A percentile compares a stretch with the other conserved stretches of the same genome.
Conservation (phyloP, 30 jellyfish, hydroid and myxozoan species). For the Hydractinia symbiolongicarpus region DNA sequence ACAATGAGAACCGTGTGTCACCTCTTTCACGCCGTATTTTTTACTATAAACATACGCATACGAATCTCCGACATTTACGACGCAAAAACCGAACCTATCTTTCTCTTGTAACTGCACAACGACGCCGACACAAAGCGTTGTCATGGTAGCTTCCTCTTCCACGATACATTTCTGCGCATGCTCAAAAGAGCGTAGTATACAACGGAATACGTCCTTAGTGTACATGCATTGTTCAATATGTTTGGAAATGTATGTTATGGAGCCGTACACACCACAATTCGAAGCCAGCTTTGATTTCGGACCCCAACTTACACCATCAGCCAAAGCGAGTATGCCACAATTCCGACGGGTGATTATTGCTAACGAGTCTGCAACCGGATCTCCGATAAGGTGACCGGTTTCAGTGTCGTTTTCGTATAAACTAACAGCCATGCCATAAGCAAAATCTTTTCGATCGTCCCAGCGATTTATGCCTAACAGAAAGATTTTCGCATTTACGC, state of each 20-base stretch:
- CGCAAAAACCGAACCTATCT: slow-evolving; percentile 84
- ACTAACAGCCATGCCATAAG: slow-evolving; percentile 67
- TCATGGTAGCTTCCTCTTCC: slow-evolving; percentile 71
- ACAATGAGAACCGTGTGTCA: slow-evolving; percentile 81
- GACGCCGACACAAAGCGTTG: slow-evolving; percentile 84
- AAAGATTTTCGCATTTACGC: neutral
- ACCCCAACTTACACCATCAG: slow-evolving; percentile 98
- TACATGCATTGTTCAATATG: slow-evolving; percentile 3
- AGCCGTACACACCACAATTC: slow-evolving; percentile 69
- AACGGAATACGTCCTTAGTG: slow-evolving; percentile 68
- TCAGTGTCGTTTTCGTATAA: slow-evolving; percentile 42
- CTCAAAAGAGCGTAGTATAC: slow-evolving; percentile 59
- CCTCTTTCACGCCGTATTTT: slow-evolving; percentile 73
- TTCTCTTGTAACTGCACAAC: slow-evolving; percentile 69
- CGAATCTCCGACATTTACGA: slow-evolving; percentile 81
- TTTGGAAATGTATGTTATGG: slow-evolving; percentile 33
- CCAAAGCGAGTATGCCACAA: slow-evolving; percentile 55
- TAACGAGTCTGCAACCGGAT: slow-evolving; percentile 81
- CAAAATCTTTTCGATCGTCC: slow-evolving; percentile 55
- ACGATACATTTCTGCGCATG: slow-evolving; percentile 60
- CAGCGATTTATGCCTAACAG: slow-evolving; percentile 52
- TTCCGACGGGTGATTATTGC: slow-evolving; percentile 63
- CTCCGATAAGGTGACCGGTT: slow-evolving; percentile 52
- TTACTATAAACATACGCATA: slow-evolving; percentile 63
- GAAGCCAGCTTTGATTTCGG: slow-evolving; percentile 71